A percentile compares a stretch with the other conserved stretches of the same genome.
These are phyloP conservation scores for Spongilla lacustris DNA, from an alignment of 37 sponge, comb jelly and placozoan species.

Conservation along the genomic window DNA sequence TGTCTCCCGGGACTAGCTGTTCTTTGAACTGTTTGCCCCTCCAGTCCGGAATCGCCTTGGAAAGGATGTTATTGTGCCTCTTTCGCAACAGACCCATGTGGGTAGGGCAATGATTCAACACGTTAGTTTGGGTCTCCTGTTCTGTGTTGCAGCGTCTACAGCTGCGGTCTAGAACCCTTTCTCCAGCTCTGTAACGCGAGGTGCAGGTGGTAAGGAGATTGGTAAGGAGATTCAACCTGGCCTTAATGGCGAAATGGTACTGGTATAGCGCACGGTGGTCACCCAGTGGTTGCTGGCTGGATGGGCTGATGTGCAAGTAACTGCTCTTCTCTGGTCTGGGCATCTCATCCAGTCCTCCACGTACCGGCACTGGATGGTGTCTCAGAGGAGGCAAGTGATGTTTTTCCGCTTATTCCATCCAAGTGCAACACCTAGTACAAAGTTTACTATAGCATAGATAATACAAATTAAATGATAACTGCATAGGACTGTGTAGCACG, in stretches of 20 bases:
- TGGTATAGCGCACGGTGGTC: neutral
- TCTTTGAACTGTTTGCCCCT: neutral
- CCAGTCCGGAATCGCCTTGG: neutral
- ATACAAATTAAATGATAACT: too few species aligned
- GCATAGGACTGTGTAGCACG: too few species aligned
- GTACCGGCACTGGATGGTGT: neutral
- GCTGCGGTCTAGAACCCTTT: neutral
- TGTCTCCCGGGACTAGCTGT: neutral
- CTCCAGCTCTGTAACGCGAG: constrained; percentile 11
- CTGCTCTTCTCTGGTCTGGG: neutral
- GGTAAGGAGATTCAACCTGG: neutral
- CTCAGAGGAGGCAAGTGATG: neutral
- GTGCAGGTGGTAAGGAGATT: constrained; percentile 34
- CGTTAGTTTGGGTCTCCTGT: constrained; percentile 16
- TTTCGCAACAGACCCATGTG: constrained; percentile 3
- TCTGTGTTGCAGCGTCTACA: constrained; percentile 6
- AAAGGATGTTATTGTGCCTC: constrained; percentile 10
- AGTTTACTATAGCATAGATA: too few species aligned
- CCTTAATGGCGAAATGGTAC: neutral
- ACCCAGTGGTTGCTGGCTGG: neutral
- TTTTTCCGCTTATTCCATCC: too few species aligned
- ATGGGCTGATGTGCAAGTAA: neutral
- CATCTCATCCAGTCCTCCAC: neutral
- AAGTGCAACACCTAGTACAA: too few species aligned
- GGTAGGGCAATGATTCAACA: constrained; percentile 4